Evolutionary conservation across 2,113 vertebrate species (phyloP).

Genomic region (Chionis minor): DNA sequence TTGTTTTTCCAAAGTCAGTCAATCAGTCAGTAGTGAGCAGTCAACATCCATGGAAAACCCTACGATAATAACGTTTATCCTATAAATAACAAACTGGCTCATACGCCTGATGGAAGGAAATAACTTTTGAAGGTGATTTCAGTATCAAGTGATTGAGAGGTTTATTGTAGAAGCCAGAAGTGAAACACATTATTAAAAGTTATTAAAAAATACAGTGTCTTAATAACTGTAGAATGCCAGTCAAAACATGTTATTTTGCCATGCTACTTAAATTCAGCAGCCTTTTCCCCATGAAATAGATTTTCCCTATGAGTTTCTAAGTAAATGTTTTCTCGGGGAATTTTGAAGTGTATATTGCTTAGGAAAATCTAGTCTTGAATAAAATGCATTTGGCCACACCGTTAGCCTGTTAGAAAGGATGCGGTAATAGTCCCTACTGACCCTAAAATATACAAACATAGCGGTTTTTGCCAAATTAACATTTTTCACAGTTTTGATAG

Average conservation of each 20-base stretch:
- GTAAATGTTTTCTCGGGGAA: conserved; percentile 12
- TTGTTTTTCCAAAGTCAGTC: not conserved
- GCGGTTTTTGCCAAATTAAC: not conserved
- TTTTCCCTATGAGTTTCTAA: conserved; percentile 22
- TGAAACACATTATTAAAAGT: conserved; percentile 50
- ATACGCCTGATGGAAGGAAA: not conserved
- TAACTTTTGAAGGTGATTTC: conserved; percentile 20
- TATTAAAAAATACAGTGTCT: conserved; percentile 1
- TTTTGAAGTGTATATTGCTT: not conserved
- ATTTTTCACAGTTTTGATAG: not conserved
- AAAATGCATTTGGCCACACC: not conserved
- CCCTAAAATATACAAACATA: not conserved
- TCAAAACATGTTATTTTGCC: conserved; percentile 27
- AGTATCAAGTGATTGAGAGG: conserved; percentile 18
- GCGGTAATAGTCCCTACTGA: not conserved
- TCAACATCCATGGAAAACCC: not conserved
- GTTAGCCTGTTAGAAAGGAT: not conserved
- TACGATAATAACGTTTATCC: not conserved
- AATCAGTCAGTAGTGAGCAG: conserved; percentile 3
- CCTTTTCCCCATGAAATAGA: not conserved
- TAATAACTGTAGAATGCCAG: conserved; percentile 12
- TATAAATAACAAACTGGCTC: not conserved
- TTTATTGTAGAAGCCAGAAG: conserved; percentile 32
- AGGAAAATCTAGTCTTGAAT: not conserved
- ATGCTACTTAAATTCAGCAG: conserved; percentile 5